phyloP scores from a whole-genome alignment of 2,797 vertebrate genomes.

The Atherinosoma microstoma region DNA sequence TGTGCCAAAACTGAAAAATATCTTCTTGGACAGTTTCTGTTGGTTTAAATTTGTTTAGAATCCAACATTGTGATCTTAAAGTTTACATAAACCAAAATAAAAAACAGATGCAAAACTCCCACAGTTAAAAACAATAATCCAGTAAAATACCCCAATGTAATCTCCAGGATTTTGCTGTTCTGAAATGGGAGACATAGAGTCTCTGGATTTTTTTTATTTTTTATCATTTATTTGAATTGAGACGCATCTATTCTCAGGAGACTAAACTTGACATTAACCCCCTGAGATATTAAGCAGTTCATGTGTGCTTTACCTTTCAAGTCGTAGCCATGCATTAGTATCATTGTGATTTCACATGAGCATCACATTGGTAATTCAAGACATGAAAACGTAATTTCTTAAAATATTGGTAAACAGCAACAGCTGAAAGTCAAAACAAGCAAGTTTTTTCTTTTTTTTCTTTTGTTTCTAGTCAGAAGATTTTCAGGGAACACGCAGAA shows the following conservation, averaged over 20 bases:
- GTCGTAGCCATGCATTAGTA: neutral
- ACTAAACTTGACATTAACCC: neutral
- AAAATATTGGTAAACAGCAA: no score
- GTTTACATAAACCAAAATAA: neutral
- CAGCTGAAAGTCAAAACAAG: no score
- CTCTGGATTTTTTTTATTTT: neutral
- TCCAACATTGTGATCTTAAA: neutral
- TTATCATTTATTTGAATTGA: neutral
- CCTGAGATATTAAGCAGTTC: neutral
- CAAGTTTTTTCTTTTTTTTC: no score
- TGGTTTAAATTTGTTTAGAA: neutral
- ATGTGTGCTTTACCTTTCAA: neutral
- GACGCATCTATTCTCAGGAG: neutral
- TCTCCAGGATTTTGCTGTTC: neutral
- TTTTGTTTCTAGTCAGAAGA: no score
- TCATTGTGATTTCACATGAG: no score
- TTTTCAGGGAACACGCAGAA: no score
- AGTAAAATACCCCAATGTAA: neutral
- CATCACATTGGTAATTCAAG: no score
- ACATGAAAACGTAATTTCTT: no score
- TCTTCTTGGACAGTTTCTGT: neutral
- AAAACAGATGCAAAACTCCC: neutral
- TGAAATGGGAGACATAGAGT: neutral
- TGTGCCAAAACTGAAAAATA: no score
- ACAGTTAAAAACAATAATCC: neutral